Conservation (phyloP, 2,888 invertebrate genomes). For the Tachystola acroxantha region DNA sequence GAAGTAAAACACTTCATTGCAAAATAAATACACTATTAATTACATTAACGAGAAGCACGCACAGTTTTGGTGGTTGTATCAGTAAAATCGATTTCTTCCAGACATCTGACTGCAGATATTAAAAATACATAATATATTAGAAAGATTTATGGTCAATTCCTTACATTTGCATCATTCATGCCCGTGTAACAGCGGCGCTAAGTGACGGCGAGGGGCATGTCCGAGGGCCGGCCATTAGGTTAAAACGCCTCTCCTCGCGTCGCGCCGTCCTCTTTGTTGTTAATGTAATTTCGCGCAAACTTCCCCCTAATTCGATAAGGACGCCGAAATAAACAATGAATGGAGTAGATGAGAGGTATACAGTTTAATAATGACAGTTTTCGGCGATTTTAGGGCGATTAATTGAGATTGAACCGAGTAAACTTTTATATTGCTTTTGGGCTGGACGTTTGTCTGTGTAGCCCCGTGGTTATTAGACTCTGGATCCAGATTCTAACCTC, state of each 20-base stretch:
- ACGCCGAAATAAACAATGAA: conserved; percentile 42
- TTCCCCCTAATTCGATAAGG: conserved; percentile 48
- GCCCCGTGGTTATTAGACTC: too few relatives aligned
- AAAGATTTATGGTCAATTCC: too few relatives aligned
- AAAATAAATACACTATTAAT: too few relatives aligned
- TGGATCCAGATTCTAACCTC: too few relatives aligned
- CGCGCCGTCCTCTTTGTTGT: conserved; percentile 38
- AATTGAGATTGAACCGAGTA: conserved; percentile 2
- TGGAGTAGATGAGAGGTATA: conserved; percentile 21
- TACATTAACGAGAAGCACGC: too few relatives aligned
- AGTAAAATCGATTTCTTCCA: too few relatives aligned
- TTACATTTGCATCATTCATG: not conserved
- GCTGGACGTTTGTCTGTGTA: not conserved
- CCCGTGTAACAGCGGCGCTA: conserved; percentile 22
- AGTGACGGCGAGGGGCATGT: conserved; percentile 42
- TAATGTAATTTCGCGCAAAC: conserved; percentile 53
- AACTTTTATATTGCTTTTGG: not conserved
- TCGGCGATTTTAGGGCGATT: conserved; percentile 3
- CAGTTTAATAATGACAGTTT: conserved; percentile 23
- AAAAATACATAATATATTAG: too few relatives aligned
- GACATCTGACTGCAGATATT: too few relatives aligned
- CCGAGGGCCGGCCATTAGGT: conserved; percentile 42
- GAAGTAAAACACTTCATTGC: too few relatives aligned
- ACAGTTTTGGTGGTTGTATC: too few relatives aligned
- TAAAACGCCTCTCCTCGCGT: conserved; percentile 39